Base-by-base conservation (phyloP, 2,888 invertebrate genomes). In the Automeris io region DNA sequence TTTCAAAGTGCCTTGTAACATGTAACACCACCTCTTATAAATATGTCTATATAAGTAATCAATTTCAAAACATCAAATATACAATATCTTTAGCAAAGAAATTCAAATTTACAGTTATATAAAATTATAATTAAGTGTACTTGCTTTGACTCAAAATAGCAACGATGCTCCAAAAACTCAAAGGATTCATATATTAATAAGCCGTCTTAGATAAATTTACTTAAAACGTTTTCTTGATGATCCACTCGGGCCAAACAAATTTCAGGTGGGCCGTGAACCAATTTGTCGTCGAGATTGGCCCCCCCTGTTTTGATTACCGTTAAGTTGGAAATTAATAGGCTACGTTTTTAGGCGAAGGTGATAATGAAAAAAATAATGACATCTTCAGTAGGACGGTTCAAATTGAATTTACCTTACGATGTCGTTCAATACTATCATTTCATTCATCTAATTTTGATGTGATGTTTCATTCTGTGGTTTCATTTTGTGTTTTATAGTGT, bases 311-410 rank as follows among this genome's bases (percentile, higher is more conserved):
- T 68, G 68, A 72, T 75, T 67, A 66, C 61, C 58, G 59, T 66
- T 60, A 68, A 70, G 57, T 66, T 61, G 57, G 50, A 69, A 72
- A 75, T 81, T 73, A 79, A 80, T 75, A 66, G 66, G 42, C 41
- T 43, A 47, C 49, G 54, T 48, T 49, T 51, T 53, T 56, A 47
- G 49, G 51, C 37, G 43, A 54, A 53, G 52, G 59, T 61, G 63
- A 72, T 78, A 74, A 81, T 78, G 75, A 79, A 77, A 76, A 72
- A 74, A 70, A 65, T 72, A 70, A 77, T 68, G 59, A 63, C 57
- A 46, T 57, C 54, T 54, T 51, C 54, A 51, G 48, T 53, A 50
- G 54, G 46, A 48, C 40, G 47, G 50, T 51, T 46, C 44, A 66
- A 78, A 77, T 78, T 75, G 67, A 73, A 79, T 77, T 74, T 66